Percentiles rank a stretch among this genome's conserved stretches.
Conservation (phyloP, 2,797 vertebrate species). For the Eutrigla gurnardus region DNA sequence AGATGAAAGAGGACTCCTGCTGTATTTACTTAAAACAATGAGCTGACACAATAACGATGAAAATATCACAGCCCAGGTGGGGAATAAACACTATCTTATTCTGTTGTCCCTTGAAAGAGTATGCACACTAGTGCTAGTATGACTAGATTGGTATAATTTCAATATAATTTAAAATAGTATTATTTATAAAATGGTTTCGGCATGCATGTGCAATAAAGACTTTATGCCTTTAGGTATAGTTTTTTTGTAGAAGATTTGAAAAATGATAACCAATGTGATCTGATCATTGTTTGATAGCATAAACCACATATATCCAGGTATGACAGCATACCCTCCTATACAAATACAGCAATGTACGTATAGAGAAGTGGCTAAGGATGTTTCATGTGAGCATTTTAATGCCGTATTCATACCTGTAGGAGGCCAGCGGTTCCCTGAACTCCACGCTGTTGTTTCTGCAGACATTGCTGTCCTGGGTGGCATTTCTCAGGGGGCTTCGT, state of each 20-base stretch:
- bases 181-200: neutral
- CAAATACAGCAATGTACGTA: neutral
- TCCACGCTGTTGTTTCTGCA: conserved; percentile 87
- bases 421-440: conserved; percentile 89
- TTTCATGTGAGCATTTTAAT: neutral
- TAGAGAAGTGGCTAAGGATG: too few relatives aligned
- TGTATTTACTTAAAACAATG: conserved; percentile 28
- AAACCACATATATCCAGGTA: neutral
- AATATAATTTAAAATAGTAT: neutral
- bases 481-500: conserved; percentile 91
- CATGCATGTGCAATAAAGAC: neutral
- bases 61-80: conserved; percentile 3
- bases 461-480: conserved; percentile 93
- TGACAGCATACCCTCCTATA: neutral
- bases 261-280: neutral
- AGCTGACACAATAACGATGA: neutral
- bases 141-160: neutral
- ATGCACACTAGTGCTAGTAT: neutral
- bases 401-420: conserved; percentile 85
- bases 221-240: neutral
- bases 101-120: neutral
- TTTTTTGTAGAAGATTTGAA: neutral
- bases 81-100: conserved; percentile 8
- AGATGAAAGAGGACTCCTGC: conserved; percentile 23
- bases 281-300: neutral